Conservation (phyloP, 2,797 vertebrate genomes). For the Threskiornis aethiopicus region DNA sequence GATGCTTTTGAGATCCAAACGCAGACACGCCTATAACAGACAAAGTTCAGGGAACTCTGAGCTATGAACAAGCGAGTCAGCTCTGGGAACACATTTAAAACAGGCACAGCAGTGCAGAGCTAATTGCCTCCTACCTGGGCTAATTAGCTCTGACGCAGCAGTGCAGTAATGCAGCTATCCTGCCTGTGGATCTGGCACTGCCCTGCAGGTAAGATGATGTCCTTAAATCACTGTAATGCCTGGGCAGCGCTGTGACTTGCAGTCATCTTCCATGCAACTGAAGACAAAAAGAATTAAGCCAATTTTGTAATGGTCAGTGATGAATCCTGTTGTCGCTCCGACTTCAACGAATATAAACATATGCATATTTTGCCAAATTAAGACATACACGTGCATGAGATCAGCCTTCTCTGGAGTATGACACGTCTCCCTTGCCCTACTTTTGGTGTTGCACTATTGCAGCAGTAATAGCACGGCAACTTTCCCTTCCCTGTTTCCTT, state of each 20-base stretch:
- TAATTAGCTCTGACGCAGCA: not conserved
- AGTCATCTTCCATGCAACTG: not conserved
- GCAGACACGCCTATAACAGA: not conserved
- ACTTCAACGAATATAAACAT: not conserved
- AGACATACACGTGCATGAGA: not conserved
- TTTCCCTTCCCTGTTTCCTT: not conserved
- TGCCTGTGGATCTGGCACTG: not conserved
- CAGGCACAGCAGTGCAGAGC: fast-evolving
- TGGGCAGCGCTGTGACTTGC: fast-evolving
- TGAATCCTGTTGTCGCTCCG: not conserved
- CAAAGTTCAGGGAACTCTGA: not conserved
- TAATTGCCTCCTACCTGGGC: not conserved
- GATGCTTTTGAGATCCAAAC: not conserved
- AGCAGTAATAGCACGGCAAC: not conserved
- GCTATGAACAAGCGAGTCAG: not conserved
- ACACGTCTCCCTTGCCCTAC: not conserved
- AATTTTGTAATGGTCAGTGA: not conserved
- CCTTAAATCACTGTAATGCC: not conserved
- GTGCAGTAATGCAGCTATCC: not conserved
- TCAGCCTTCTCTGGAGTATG: not conserved
- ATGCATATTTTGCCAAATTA: not conserved
- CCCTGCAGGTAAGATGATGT: not conserved
- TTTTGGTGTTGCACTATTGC: not conserved
- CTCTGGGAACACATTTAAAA: not conserved
- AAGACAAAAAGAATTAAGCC: not conserved